phyloP scores from a whole-genome alignment of 2,113 vertebrate genomes.

The Herpetotheres cachinnans region DNA sequence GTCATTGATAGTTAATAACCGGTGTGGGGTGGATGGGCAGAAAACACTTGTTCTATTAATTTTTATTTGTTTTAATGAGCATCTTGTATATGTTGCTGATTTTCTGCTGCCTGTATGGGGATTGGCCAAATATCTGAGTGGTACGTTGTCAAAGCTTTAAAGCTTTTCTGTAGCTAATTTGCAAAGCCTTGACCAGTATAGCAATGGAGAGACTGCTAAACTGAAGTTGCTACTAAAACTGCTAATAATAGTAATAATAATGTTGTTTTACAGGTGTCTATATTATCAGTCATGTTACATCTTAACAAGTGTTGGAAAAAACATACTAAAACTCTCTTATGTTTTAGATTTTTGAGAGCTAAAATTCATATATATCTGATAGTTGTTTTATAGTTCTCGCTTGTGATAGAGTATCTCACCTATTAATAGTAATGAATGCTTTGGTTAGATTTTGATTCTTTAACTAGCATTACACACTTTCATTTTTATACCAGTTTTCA shows the following conservation, averaged over 20 bases:
- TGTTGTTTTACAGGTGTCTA: neutral
- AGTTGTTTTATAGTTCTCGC: neutral
- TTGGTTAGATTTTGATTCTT: neutral
- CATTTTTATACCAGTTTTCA: neutral
- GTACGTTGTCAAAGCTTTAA: slow-evolving; percentile 23
- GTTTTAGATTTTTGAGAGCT: neutral
- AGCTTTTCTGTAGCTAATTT: neutral
- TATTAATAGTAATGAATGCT: slow-evolving; percentile 8
- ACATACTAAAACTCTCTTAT: neutral
- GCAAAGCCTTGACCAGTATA: neutral
- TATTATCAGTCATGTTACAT: neutral
- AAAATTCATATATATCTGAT: neutral
- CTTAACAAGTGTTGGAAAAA: slow-evolving; percentile 6
- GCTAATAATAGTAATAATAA: neutral
- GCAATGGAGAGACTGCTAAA: slow-evolving; percentile 13
- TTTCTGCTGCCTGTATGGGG: slow-evolving; percentile 24
- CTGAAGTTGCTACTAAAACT: slow-evolving; percentile 24
- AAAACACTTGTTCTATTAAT: neutral
- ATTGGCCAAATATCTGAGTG: slow-evolving; percentile 29
- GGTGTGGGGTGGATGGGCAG: neutral
- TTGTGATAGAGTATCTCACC: neutral
- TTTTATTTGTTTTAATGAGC: slow-evolving; percentile 15
- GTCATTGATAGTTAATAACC: neutral
- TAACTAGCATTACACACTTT: neutral
- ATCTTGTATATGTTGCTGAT: slow-evolving; percentile 16